Evolutionary conservation across 2,113 vertebrate genomes (phyloP), one percentile per base, ranked within the genome.

Genomic region (Oryzias curvinotus): DNA sequence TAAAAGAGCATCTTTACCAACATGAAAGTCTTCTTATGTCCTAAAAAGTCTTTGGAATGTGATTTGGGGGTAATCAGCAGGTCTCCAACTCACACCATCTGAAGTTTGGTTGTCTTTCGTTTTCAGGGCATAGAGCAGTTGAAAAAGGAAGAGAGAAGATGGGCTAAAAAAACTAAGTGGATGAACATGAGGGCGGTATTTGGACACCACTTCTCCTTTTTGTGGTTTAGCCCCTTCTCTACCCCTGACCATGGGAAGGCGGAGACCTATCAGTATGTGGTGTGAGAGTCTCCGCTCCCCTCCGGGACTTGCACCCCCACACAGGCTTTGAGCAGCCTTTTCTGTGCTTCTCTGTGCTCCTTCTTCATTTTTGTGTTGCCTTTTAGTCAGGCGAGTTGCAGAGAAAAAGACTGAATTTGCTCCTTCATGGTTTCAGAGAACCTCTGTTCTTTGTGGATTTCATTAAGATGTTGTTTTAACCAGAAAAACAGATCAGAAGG

Each of bases 91-190:
- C 73, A 60, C 73, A 76, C 79, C 65, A 56, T 87, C 87, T 92
- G 89, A 92, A 92, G 91, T 89, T 91, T 95, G 91, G 90, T 92
- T 95, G 94, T 97, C 94, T 95, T 92, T 91, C 92, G 71, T 98
- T 98, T 98, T 90, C 95, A 99, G 97, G 97, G 97, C 87, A 99
- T 99, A 98, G 97, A 99, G 91, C 97, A 99, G 85, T 96, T 99
- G 96, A 99, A 99, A 97, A 99, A 98, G 94, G 97, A 99, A 96
- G 96, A 99, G 97, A 95, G 96, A 97, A 96, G 96, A 98, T 98
- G 97, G 97, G 94, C 95, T 93, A 99, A 99, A 98, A 98, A 99
- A 96, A 98, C 96, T 93, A 99, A 97, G 88, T 98, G 97, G 97
- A 98, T 99, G 97, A 99, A 98, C 94, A 93, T 97, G 95, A 98